A percentile compares a stretch with the other conserved stretches of the same genome.
Conservation (phyloP, 2,888 invertebrate species). For the Ptilodon capucinus region DNA sequence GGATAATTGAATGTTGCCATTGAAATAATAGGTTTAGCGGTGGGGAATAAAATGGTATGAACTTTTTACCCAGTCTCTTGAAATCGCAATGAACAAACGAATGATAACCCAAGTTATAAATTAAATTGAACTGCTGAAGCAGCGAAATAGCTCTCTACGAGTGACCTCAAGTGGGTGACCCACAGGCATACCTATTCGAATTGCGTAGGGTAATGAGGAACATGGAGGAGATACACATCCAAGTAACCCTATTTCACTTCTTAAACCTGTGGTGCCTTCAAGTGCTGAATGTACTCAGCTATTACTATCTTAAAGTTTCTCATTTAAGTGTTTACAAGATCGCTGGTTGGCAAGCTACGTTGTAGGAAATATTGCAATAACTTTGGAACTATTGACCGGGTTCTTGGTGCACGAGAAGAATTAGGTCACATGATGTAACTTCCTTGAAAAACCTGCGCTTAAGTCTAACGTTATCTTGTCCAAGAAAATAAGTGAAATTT, state of each 20-base stretch:
- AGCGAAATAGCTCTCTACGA: too few species aligned
- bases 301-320: background rate
- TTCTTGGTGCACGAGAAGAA: background rate
- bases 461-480: background rate
- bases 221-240: too few species aligned
- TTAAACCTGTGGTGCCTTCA: too few species aligned
- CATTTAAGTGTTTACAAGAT: background rate
- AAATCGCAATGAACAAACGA: background rate
- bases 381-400: background rate
- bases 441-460: background rate
- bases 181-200: too few species aligned
- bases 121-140: too few species aligned
- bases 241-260: too few species aligned
- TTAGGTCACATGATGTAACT: background rate
- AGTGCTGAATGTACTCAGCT: background rate
- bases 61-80: background rate
- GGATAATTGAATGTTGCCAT: constrained; percentile 29
- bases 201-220: too few species aligned
- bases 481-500: background rate
- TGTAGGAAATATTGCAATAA: background rate
- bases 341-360: background rate
- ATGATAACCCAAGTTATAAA: too few species aligned
- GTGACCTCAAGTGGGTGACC: too few species aligned
- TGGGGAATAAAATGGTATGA: background rate
- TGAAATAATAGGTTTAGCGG: constrained; percentile 19